Evolutionary conservation across 1,140 invertebrate genomes (phyloP), one percentile per base, ranked within the genome.

Genomic region (Stegodyphus dumicola): DNA sequence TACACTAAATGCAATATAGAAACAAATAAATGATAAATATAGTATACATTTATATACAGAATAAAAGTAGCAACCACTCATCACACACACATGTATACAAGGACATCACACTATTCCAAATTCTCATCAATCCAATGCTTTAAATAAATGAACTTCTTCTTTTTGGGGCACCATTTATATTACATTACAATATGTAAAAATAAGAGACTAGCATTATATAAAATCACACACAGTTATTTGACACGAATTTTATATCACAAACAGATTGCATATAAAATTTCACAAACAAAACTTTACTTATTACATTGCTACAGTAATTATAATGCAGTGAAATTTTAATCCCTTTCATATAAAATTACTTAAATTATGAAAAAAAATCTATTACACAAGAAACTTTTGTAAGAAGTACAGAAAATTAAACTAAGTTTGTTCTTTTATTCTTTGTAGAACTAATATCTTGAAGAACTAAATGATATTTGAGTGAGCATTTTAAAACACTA

Each of bases 171-270:
- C 56, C 53, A 73, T 67, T 81, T 18, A 56, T 71, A 15, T 9
- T 80, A 80, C 66, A 80, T 11, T 56, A 71, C 56, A 81, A 67
- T 67, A 67, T n/a, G 18, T 67, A 67, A 79, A 73, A 56, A 64
- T 60, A 74, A 85, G 64, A 67, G 81, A 85, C 81, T 85, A 85
- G 81, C 81, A 85, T 85, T 85, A 77, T 76, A 56, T 85, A 56
- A 85, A 85, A 85, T 85, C 81, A 85, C 81, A 85, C 64, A 85
- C 11, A 67, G 2, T 18, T 76, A 69, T 85, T 85, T 85, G 81
- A 85, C 81, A 85, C 81, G 60, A 18, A 73, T 52, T 52, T 83
- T 83, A 53, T 85, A 85, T 77, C 73, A 85, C 73, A 85, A 53
- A 71, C 51, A 85, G 60, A 85, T 67, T 85, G 64, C 52, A 69